Evolutionary conservation across 2,113 vertebrate species (phyloP), one percentile per base, ranked within the genome.

Genomic region (Setophaga coronata): DNA sequence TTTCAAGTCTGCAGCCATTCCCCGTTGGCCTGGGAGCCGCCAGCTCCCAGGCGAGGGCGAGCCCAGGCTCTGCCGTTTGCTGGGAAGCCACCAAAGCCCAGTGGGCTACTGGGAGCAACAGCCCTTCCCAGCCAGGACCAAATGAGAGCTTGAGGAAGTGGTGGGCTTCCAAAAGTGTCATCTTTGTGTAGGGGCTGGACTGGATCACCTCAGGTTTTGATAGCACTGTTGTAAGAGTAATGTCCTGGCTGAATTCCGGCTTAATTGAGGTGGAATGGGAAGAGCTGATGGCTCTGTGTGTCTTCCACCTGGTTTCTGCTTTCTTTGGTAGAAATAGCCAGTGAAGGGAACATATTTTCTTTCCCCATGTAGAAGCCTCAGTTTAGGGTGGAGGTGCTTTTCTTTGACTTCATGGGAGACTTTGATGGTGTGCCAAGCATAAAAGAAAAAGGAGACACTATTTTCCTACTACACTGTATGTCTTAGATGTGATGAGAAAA

Each of bases 1-100:
- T 97, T 97, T 97, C 92, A 96, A 96, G 93, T 95, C 76, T 61
- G 92, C 90, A 96, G 86, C 95, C 93, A 57, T 95, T 96, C 90
- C 95, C 92, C 15, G 82, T 95, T 87, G 96, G 95, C 50, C 90
- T 71, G 90, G 92, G 95, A 95, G 93, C 88, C 26, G 60, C 45
- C 93, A 82, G 90, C 71, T 88, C 5, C 16, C 28, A 16, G 80
- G 87, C 83, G 0, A 54, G 80, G 90, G 87, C 14, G 48, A 85
- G 85, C 71, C 53, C 53, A 72, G 82, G 45, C 71, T 93, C 74
- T 17, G 28, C 72, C 3, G 2, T 61, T 33, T 33, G 72, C 81
- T 90, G 93, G 74, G 84, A 48, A 81, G 84, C 58, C 93, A 89
- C 88, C 62, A 58, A 34, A 50, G 50, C 14, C 1, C n/a, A 3